phyloP scores from a whole-genome alignment of 2,888 invertebrate species.

The Lydus trimaculatus region DNA sequence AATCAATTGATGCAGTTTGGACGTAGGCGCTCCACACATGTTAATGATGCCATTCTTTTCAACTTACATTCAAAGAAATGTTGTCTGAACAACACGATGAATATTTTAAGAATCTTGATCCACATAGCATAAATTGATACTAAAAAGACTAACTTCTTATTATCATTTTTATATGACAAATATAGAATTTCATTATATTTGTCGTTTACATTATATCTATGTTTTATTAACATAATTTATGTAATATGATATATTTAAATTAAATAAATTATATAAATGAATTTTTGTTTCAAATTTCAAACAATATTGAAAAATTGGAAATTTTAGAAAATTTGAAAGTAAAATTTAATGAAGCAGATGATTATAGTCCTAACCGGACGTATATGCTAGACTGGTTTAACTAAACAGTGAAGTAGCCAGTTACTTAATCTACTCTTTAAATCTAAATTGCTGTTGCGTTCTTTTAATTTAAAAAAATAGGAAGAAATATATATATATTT shows the following conservation, averaged over 20 bases:
- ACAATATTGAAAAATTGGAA: background rate
- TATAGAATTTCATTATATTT: constrained; percentile 1
- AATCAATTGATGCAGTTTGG: constrained; percentile 32
- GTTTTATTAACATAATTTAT: background rate
- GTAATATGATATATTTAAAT: background rate
- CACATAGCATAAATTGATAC: constrained; percentile 2
- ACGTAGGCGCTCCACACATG: constrained; percentile 26
- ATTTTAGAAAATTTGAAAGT: constrained; percentile 5
- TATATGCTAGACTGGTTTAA: constrained; percentile 7
- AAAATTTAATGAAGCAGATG: constrained; percentile 9
- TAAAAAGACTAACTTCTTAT: background rate
- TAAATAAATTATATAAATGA: background rate
- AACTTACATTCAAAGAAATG: constrained; percentile 3
- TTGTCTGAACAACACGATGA: background rate
- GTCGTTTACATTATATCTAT: background rate
- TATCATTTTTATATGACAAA: background rate
- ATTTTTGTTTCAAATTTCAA: background rate
- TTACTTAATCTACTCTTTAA: constrained; percentile 8
- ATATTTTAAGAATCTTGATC: constrained; percentile 6
- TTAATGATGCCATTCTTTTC: constrained; percentile 9
- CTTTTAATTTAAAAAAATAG: constrained; percentile 9
- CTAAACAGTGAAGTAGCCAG: constrained; percentile 9
- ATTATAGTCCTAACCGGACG: constrained; percentile 6
- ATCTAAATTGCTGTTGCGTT: constrained; percentile 9
- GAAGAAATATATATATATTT: background rate